Percentiles rank a stretch among this genome's conserved stretches.
phyloP scores from a whole-genome alignment of 2,113 vertebrate genomes.

The Malurus alboscapulatus region DNA sequence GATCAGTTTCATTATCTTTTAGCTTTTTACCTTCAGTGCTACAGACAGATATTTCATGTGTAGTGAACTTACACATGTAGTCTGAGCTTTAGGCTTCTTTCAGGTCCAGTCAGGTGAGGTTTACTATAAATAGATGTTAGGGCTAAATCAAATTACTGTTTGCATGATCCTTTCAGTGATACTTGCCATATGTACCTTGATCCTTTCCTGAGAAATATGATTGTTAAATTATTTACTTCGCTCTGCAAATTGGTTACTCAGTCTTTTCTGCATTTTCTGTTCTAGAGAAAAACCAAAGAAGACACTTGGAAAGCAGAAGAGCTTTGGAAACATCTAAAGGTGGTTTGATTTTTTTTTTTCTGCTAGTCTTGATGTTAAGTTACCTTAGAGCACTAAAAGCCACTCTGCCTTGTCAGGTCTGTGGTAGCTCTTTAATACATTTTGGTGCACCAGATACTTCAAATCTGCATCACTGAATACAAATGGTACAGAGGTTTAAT shows the following conservation, averaged over 20 bases:
- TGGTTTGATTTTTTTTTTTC: constrained; percentile 55
- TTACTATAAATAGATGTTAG: background rate
- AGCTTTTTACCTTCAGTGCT: background rate
- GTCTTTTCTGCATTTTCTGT: background rate
- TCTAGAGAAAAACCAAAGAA: constrained; percentile 86
- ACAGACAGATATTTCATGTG: background rate
- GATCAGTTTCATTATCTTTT: background rate
- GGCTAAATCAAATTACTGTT: background rate
- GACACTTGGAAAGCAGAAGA: constrained; percentile 94
- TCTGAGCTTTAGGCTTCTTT: background rate
- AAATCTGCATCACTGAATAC: background rate
- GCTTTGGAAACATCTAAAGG: constrained; percentile 83
- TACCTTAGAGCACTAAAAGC: background rate
- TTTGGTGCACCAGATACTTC: background rate
- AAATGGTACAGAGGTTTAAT: background rate
- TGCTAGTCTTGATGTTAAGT: background rate
- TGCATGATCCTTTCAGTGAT: background rate
- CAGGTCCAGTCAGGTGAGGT: background rate
- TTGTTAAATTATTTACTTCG: background rate
- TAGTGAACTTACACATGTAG: background rate
- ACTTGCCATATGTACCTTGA: background rate
- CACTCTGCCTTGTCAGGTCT: background rate
- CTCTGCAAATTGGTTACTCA: background rate
- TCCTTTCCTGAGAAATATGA: background rate
- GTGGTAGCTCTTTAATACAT: background rate